Evolutionary conservation across 2,113 vertebrate species (phyloP).

Genomic region (Odocoileus hemionus): DNA sequence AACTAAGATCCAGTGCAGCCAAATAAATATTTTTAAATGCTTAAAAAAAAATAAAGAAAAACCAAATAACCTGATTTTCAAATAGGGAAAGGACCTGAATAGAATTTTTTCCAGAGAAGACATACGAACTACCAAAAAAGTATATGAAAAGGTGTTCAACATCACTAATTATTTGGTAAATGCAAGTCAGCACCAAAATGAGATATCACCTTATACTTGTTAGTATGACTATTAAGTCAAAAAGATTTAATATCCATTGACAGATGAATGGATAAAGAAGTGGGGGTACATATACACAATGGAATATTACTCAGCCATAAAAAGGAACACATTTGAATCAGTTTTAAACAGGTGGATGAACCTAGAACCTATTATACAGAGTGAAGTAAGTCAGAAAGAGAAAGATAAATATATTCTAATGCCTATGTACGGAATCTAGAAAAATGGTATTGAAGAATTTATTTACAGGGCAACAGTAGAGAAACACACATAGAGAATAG

Average conservation of each 20-base stretch:
- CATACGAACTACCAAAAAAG: neutral
- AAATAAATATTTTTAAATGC: neutral
- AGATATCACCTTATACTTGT: neutral
- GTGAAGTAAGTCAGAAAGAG: neutral
- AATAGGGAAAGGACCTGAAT: neutral
- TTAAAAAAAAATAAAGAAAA: neutral
- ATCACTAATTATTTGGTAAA: neutral
- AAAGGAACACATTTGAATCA: neutral
- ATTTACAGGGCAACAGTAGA: neutral
- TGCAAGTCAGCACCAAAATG: neutral
- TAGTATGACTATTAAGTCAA: neutral
- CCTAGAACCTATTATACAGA: neutral
- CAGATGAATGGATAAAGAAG: neutral
- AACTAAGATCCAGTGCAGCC: neutral
- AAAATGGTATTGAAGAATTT: neutral
- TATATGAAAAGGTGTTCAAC: neutral
- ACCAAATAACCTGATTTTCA: neutral
- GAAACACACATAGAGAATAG: neutral
- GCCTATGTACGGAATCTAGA: neutral
- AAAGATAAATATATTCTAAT: neutral
- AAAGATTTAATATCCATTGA: neutral
- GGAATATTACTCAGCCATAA: neutral
- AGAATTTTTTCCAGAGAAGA: neutral
- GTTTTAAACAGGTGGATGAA: neutral
- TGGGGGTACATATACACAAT: neutral